Conservation (phyloP, 1,140 invertebrate species). For the Oreohelix idahoensis region DNA sequence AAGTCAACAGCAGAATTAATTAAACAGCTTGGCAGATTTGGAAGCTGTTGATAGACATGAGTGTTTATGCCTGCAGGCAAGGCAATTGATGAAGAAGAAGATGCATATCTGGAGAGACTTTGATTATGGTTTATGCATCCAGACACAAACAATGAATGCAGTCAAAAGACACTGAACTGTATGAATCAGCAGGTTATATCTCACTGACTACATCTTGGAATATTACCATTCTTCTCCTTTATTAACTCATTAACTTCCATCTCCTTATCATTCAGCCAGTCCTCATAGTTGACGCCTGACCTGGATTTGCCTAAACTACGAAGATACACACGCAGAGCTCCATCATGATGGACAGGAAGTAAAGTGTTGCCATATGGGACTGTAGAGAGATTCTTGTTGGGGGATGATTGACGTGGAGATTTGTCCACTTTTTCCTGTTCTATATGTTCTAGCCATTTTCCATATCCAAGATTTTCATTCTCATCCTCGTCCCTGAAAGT, state of each 20-base stretch:
- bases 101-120: too few relatives aligned
- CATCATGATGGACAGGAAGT: constrained; percentile 31
- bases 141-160: too few relatives aligned
- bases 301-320: constrained; percentile 53
- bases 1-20: too few relatives aligned
- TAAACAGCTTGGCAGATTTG: too few relatives aligned
- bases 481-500: constrained; percentile 51
- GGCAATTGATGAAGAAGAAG: too few relatives aligned
- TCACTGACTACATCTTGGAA: background rate
- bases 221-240: background rate
- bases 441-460: constrained; percentile 54
- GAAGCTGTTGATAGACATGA: too few relatives aligned
- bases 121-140: too few relatives aligned
- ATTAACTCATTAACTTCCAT: constrained; percentile 45
- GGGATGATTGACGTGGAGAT: constrained; percentile 29
- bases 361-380: constrained; percentile 24
- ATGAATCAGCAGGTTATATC: too few relatives aligned
- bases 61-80: too few relatives aligned
- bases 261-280: constrained; percentile 62
- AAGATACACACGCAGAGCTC: constrained; percentile 56
- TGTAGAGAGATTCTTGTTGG: background rate
- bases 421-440: constrained; percentile 54
- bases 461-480: constrained; percentile 54
- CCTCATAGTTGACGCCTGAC: constrained; percentile 53
- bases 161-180: too few relatives aligned